Conservation (phyloP, 2,113 vertebrate species). For the Macquaria australasica region DNA sequence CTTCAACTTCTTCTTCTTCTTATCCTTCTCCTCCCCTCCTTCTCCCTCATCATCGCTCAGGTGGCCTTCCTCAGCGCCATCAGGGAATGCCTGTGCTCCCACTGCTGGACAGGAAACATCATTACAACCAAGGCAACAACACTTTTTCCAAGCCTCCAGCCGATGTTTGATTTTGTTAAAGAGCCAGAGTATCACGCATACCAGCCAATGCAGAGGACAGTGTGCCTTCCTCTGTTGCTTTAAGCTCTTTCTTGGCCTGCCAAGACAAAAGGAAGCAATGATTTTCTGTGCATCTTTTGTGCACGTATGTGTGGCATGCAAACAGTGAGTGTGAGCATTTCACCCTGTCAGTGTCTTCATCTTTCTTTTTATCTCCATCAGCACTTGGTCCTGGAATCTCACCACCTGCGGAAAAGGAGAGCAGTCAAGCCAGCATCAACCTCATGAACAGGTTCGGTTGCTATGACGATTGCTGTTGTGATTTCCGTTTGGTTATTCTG, state of each 20-base stretch:
- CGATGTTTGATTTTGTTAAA: neutral
- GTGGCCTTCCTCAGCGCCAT: slow-evolving; percentile 38
- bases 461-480: neutral
- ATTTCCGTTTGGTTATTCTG: neutral
- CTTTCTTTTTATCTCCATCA: slow-evolving; percentile 44
- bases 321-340: neutral
- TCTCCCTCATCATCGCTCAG: slow-evolving; percentile 75
- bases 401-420: slow-evolving; percentile 29
- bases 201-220: slow-evolving; percentile 10
- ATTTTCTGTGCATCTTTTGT: neutral
- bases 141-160: neutral
- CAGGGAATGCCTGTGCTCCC: neutral
- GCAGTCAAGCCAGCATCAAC: neutral
- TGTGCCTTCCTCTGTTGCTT: slow-evolving; percentile 15
- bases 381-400: slow-evolving; percentile 8
- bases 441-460: neutral
- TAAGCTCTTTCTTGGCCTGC: slow-evolving; percentile 40
- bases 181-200: neutral
- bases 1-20: slow-evolving; percentile 64
- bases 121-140: neutral
- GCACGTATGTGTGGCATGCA: too few species aligned
- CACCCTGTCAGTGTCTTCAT: slow-evolving; percentile 52
- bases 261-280: neutral
- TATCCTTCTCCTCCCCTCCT: slow-evolving; percentile 34
- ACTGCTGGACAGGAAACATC: slow-evolving; percentile 25